Evolutionary conservation across 2,113 vertebrate genomes (phyloP).

Genomic region (Accipiter cooperii): DNA sequence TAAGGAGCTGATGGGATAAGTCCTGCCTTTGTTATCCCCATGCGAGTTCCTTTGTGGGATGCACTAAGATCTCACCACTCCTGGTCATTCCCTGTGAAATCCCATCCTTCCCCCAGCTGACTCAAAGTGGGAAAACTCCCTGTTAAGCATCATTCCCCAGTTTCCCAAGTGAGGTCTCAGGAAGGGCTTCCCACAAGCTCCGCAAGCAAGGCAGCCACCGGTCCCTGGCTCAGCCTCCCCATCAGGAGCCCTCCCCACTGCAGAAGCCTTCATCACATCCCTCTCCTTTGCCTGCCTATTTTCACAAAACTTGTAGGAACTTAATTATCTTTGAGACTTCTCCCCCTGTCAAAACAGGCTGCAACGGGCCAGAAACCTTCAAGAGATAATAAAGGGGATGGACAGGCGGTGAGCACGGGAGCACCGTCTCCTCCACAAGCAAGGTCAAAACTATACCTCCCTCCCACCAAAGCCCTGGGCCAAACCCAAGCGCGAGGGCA

Average conservation of each 20-base stretch:
- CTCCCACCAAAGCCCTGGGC: neutral
- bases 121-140: fast-evolving
- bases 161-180: neutral
- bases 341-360: neutral
- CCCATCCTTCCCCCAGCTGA: neutral
- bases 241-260: fast-evolving
- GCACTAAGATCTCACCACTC: neutral
- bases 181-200: neutral
- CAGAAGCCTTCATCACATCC: neutral
- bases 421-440: neutral
- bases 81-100: neutral
- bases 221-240: neutral
- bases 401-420: neutral
- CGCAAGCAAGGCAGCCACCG: fast-evolving
- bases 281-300: neutral
- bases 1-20: neutral
- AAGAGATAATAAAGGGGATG: neutral
- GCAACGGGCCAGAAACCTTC: neutral
- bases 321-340: conserved; percentile 62
- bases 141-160: neutral
- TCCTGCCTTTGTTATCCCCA: fast-evolving
- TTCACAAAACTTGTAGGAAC: conserved; percentile 1
- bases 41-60: neutral
- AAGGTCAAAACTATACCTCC: neutral
- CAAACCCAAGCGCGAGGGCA: neutral